Percentiles rank a stretch among this genome's conserved stretches.
Conservation (phyloP, 2,888 invertebrate species). For the Parelbella ahira region DNA sequence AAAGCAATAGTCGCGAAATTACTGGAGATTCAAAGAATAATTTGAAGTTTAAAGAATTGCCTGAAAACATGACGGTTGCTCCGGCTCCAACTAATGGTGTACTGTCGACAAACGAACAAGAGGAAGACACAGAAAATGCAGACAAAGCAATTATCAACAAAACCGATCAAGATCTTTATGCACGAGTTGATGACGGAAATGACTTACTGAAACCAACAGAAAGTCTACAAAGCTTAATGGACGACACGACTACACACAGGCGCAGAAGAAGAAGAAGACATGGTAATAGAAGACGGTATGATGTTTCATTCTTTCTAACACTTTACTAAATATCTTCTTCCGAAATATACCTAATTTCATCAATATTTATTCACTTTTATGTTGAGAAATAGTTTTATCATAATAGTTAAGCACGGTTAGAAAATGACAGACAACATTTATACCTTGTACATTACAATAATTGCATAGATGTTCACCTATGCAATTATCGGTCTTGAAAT, state of each 20-base stretch:
- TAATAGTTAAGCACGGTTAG: too few relatives aligned
- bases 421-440: too few relatives aligned
- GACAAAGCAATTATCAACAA: conserved; percentile 47
- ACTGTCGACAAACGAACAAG: conserved; percentile 57
- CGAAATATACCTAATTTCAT: too few relatives aligned
- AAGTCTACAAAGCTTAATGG: conserved; percentile 60
- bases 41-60: conserved; percentile 63
- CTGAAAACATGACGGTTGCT: conserved; percentile 68
- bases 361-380: too few relatives aligned
- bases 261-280: conserved; percentile 60
- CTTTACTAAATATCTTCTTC: too few relatives aligned
- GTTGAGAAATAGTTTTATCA: too few relatives aligned
- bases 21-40: conserved; percentile 68
- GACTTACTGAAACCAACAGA: conserved; percentile 63
- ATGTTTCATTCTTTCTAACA: conserved; percentile 22
- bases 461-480: too few relatives aligned
- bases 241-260: conserved; percentile 45
- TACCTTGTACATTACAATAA: too few relatives aligned
- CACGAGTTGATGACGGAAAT: conserved; percentile 47
- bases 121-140: conserved; percentile 44
- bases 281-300: conserved; percentile 67
- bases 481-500: too few relatives aligned
- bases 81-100: conserved; percentile 73
- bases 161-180: conserved; percentile 44
- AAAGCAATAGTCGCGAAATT: conserved; percentile 78